phyloP scores from a whole-genome alignment of 53 echinoderm and acorn worm species.

The Henricia sp. region DNA sequence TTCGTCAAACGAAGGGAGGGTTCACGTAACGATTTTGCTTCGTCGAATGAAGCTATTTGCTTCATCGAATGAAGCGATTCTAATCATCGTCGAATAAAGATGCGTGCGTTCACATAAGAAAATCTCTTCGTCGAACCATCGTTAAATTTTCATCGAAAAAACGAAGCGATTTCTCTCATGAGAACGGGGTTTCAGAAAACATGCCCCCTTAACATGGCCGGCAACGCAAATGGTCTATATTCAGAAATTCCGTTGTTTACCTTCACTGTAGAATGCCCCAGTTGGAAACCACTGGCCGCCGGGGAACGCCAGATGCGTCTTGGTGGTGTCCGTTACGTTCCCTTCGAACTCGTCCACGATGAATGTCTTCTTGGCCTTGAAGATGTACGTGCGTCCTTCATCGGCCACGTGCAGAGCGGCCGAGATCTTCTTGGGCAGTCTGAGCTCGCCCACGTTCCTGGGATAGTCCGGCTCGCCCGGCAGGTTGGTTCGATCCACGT shows the following conservation, averaged over 20 bases:
- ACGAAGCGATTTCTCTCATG: too few relatives aligned
- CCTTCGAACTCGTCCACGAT: slow-evolving; percentile 49
- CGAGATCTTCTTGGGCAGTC: slow-evolving; percentile 61
- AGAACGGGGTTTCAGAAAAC: too few relatives aligned
- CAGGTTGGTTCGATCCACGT: slow-evolving; percentile 11
- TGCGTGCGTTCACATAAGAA: too few relatives aligned
- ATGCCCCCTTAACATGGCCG: too few relatives aligned
- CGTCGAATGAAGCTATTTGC: too few relatives aligned
- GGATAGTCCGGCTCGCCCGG: slow-evolving; percentile 35
- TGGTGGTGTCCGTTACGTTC: not conserved
- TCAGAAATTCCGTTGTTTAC: not conserved
- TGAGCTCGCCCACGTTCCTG: not conserved
- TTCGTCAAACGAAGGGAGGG: too few relatives aligned
- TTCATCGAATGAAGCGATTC: too few relatives aligned
- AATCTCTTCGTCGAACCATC: too few relatives aligned
- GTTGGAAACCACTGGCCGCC: slow-evolving; percentile 28
- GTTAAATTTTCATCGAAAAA: too few relatives aligned
- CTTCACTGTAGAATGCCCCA: slow-evolving; percentile 36
- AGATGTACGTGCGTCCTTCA: slow-evolving; percentile 62
- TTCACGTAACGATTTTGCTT: too few relatives aligned
- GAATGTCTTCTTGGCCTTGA: slow-evolving; percentile 65
- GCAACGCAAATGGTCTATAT: too few relatives aligned
- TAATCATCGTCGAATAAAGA: too few relatives aligned
- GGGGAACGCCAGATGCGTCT: slow-evolving; percentile 46
- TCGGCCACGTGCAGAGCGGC: slow-evolving; percentile 65